Base-by-base conservation (phyloP, 1,140 invertebrate species). In the Drosophila miranda region DNA sequence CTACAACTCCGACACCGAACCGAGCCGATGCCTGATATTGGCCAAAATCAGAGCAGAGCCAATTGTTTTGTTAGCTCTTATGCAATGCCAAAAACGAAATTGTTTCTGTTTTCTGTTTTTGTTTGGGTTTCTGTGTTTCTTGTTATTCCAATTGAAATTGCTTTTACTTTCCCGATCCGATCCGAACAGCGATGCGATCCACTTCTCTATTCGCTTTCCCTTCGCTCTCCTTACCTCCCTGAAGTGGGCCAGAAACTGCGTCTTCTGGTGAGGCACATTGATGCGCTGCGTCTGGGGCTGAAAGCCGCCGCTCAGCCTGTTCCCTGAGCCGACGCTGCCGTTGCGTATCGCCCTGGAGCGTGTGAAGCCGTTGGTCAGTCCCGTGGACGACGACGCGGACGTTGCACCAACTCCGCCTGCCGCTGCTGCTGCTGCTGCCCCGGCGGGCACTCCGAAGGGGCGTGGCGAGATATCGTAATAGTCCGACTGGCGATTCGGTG, bases 391-490 rank as follows among this genome's bases (percentile, higher is more conserved):
- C 57, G 62, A 53, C 49, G 68, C 48, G 43, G 71, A 72, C 26
- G 50, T 68, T 51, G 46, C 53, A 63, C 60, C 44, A 74, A 26
- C 2, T 13, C 49, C 67, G 30, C 51, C 34, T 9, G 45, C 30
- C 6, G 52, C 54, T 28, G 45, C 19, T n/a, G n/a, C n/a, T n/a
- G n/a, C n/a, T 19, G 19, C n/a, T n/a, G n/a, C n/a, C 34, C 68
- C 23, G 11, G 66, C 54, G 30, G 82, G 82, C 56, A 72, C 76
- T 34, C 87, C 88, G 54, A 91, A 91, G 61, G 90, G 90, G 70
- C 90, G 89, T 68, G 90, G 90, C 63, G 90, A 90, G 38, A 91
- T 90, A 75, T 91, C 90, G 71, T 90, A 91, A 75, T 81, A 90
- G 55, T 90, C 89, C 61, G 89, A 49, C 63, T 89, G 87, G 14